Percentiles rank a stretch among this genome's conserved stretches.
Conservation (phyloP, 53 echinoderm and acorn worm species). For the Zoroaster sp. region DNA sequence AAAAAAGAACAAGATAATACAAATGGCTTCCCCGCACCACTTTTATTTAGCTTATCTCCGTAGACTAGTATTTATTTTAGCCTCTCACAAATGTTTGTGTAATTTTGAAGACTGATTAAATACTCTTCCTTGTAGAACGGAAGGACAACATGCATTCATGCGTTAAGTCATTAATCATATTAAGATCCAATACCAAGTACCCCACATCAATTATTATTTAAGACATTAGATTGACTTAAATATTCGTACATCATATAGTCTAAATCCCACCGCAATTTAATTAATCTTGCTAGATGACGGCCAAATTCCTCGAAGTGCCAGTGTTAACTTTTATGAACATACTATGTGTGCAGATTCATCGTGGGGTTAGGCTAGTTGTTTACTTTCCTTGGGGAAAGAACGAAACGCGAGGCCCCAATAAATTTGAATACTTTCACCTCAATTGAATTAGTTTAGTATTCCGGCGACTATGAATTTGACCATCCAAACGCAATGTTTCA, state of each 20-base stretch:
- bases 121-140: not conserved
- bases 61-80: too few species aligned
- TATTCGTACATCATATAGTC: too few species aligned
- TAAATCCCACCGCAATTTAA: not conserved
- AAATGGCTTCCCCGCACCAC: too few species aligned
- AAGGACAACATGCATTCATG: not conserved
- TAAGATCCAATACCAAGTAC: not conserved
- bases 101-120: too few species aligned
- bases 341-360: not conserved
- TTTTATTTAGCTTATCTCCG: too few species aligned
- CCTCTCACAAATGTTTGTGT: too few species aligned
- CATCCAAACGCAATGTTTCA: too few species aligned
- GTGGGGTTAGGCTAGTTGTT: not conserved
- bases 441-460: too few species aligned
- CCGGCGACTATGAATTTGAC: too few species aligned
- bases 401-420: not conserved
- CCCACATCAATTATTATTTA: not conserved
- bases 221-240: not conserved
- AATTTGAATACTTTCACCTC: too few species aligned
- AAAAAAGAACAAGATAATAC: too few species aligned
- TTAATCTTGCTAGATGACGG: not conserved
- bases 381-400: not conserved
- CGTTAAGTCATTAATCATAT: not conserved
- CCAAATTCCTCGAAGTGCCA: not conserved
- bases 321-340: not conserved